Evolutionary conservation across 2,888 invertebrate species (phyloP).

Genomic region (Dolichomitus sp.): DNA sequence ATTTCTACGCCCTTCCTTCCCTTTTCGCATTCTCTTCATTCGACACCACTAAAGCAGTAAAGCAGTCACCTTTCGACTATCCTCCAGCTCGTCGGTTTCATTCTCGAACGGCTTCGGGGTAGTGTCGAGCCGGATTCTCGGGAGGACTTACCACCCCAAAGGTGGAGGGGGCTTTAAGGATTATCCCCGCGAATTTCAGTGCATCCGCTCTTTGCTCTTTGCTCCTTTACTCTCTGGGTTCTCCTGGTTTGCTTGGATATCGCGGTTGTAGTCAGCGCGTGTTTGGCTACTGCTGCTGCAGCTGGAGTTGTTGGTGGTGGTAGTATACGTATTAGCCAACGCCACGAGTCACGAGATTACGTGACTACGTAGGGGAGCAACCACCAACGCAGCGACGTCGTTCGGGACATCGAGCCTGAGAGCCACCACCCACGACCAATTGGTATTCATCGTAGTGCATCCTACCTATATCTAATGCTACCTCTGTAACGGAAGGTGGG

Average conservation of each 20-base stretch:
- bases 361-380: conserved; percentile 61
- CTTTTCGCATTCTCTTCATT: conserved; percentile 3
- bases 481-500: conserved; percentile 42
- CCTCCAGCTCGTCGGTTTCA: conserved; percentile 51
- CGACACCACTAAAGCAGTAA: conserved; percentile 17
- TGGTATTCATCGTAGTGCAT: conserved; percentile 66
- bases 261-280: conserved; percentile 33
- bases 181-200: conserved; percentile 67
- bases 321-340: conserved; percentile 36
- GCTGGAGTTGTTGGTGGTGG: not conserved
- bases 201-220: conserved; percentile 52
- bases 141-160: conserved; percentile 53
- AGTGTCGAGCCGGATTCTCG: conserved; percentile 52
- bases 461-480: conserved; percentile 51
- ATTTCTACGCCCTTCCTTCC: conserved; percentile 8
- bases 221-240: conserved; percentile 35
- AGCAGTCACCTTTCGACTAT: conserved; percentile 41
- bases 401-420: conserved; percentile 57
- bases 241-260: conserved; percentile 18
- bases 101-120: conserved; percentile 52
- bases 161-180: conserved; percentile 58
- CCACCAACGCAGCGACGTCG: conserved; percentile 45
- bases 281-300: not conserved
- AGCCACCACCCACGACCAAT: conserved; percentile 55
- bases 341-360: conserved; percentile 63